These are phyloP conservation scores for Petrolisthes cinctipes DNA, from an alignment of 2,888 invertebrate genomes.

Conservation along the genomic window DNA sequence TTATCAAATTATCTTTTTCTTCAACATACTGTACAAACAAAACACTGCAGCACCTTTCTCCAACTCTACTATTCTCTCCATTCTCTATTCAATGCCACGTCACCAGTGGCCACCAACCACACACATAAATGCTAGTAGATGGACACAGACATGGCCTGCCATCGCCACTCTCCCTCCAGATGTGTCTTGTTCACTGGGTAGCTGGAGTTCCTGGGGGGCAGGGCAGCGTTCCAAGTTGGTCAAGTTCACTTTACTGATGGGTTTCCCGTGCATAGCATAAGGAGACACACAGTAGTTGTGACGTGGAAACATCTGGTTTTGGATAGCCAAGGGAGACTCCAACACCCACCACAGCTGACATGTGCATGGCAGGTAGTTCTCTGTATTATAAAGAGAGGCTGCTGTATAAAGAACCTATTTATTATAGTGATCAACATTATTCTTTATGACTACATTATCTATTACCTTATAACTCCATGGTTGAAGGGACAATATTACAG, in stretches of 20 bases:
- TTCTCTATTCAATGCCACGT: background rate
- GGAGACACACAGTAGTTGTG: conserved; percentile 90
- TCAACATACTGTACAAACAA: too few species aligned
- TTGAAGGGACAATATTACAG: too few species aligned
- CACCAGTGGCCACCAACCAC: background rate
- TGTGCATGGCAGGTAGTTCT: conserved; percentile 89
- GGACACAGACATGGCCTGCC: background rate
- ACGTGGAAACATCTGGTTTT: conserved; percentile 76
- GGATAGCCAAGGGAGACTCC: conserved; percentile 80
- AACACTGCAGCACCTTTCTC: background rate
- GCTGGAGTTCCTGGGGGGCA: conserved; percentile 70
- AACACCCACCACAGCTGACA: conserved; percentile 84
- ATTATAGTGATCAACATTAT: too few species aligned
- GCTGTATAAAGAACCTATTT: too few species aligned
- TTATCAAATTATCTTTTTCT: too few species aligned
- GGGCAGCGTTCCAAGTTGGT: conserved; percentile 78
- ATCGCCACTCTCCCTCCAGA: background rate
- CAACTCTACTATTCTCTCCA: background rate
- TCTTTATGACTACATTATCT: too few species aligned
- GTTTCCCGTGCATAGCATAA: conserved; percentile 83
- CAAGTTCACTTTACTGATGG: conserved; percentile 79
- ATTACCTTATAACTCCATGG: too few species aligned
- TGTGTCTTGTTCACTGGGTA: conserved; percentile 31
- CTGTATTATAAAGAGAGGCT: conserved; percentile 67
- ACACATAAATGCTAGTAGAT: background rate